Conservation (phyloP, 1,140 invertebrate genomes). For the Atta cephalotes region DNA sequence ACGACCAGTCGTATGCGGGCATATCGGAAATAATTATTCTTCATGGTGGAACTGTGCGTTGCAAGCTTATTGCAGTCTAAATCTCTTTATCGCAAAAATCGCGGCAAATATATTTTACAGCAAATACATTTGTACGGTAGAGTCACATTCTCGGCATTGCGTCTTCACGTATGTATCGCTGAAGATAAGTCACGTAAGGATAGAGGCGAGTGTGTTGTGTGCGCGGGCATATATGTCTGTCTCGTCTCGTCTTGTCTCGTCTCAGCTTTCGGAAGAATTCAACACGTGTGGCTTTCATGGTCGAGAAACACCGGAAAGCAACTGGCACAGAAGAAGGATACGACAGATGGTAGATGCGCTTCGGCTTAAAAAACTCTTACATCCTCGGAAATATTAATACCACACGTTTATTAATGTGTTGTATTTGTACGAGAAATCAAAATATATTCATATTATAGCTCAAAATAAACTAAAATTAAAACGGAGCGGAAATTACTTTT, state of each 20-base stretch:
- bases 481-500: background rate
- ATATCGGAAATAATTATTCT: constrained; percentile 32
- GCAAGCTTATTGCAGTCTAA: constrained; percentile 5
- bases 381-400: constrained; percentile 13
- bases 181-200: constrained; percentile 39
- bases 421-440: background rate
- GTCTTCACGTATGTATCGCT: constrained; percentile 12
- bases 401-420: constrained; percentile 26
- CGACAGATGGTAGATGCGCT: constrained; percentile 46
- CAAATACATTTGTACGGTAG: constrained; percentile 2
- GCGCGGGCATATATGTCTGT: background rate
- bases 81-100: constrained; percentile 28
- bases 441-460: constrained; percentile 3
- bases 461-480: background rate
- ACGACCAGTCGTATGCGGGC: background rate
- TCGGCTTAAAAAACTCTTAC: constrained; percentile 15
- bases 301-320: constrained; percentile 52
- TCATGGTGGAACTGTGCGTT: background rate
- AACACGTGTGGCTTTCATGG: constrained; percentile 55
- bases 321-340: constrained; percentile 29
- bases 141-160: background rate
- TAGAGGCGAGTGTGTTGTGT: background rate
- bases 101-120: background rate
- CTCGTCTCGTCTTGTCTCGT: background rate
- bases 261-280: constrained; percentile 45